phyloP scores from a whole-genome alignment of 2,888 invertebrate species.

The Empis livida region DNA sequence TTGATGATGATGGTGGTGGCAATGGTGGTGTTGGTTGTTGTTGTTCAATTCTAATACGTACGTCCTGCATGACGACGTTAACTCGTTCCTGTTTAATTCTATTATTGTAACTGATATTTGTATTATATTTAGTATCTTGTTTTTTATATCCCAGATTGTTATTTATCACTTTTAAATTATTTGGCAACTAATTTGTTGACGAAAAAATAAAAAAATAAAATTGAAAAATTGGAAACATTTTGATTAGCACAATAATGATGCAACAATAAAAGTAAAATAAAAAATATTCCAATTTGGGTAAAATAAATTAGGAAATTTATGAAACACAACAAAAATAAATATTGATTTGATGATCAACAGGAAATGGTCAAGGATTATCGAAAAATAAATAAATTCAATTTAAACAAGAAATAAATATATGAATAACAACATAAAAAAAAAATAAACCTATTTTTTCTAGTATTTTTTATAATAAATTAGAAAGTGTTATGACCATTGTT shows the following conservation, averaged over 20 bases:
- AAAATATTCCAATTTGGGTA: background rate
- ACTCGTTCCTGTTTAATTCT: background rate
- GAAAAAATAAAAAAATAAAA: too few relatives aligned
- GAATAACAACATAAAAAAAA: too few relatives aligned
- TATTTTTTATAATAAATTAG: too few relatives aligned
- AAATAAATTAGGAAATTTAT: too few relatives aligned
- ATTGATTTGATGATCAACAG: too few relatives aligned
- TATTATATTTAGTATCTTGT: constrained; percentile 3
- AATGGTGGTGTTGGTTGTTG: constrained; percentile 7
- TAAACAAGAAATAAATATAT: too few relatives aligned
- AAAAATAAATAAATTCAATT: too few relatives aligned
- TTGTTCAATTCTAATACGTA: constrained; percentile 11
- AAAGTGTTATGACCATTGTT: too few relatives aligned
- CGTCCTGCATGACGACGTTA: constrained; percentile 14
- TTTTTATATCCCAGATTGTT: constrained; percentile 10
- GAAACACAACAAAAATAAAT: too few relatives aligned
- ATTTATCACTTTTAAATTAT: constrained; percentile 12
- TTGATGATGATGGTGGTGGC: constrained; percentile 7
- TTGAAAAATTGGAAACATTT: background rate
- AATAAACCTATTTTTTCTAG: too few relatives aligned
- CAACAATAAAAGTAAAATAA: too few relatives aligned
- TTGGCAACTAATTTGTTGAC: constrained; percentile 5
- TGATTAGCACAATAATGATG: background rate
- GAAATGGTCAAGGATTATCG: too few relatives aligned
- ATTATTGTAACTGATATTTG: constrained; percentile 4